Conservation (phyloP, 2,888 invertebrate species). For the Arge pagana region DNA sequence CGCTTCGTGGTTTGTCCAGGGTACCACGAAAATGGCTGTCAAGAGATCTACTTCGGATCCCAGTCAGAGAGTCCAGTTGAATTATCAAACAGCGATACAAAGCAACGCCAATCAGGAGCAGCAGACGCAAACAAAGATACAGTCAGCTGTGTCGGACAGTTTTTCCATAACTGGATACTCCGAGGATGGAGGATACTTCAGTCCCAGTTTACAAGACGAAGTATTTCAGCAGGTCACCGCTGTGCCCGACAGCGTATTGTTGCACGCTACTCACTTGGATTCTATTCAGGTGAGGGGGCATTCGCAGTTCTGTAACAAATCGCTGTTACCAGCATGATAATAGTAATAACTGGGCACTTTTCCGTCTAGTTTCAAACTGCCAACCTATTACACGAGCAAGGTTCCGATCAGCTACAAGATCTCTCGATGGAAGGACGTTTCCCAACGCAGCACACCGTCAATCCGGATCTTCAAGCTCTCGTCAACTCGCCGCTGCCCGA, state of each 20-base stretch:
- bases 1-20: constrained; percentile 42
- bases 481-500: constrained; percentile 79
- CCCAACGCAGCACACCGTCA: constrained; percentile 63
- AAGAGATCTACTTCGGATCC: constrained; percentile 77
- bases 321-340: neutral
- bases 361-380: constrained; percentile 53
- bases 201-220: constrained; percentile 67
- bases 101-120: constrained; percentile 34
- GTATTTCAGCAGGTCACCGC: constrained; percentile 71
- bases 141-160: constrained; percentile 49
- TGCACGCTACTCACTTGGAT: constrained; percentile 69
- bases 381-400: constrained; percentile 53
- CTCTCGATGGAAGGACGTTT: constrained; percentile 60
- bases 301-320: no score
- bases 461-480: constrained; percentile 76
- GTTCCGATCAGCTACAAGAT: constrained; percentile 56
- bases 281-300: constrained; percentile 54
- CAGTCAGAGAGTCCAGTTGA: constrained; percentile 66
- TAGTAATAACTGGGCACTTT: neutral
- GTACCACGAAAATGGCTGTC: constrained; percentile 63
- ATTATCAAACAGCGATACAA: constrained; percentile 52
- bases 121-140: constrained; percentile 39
- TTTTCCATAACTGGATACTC: constrained; percentile 56
- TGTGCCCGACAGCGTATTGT: constrained; percentile 68
- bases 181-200: constrained; percentile 57